Base-by-base conservation (phyloP, 2,113 vertebrate genomes). In the Empidonax traillii region DNA sequence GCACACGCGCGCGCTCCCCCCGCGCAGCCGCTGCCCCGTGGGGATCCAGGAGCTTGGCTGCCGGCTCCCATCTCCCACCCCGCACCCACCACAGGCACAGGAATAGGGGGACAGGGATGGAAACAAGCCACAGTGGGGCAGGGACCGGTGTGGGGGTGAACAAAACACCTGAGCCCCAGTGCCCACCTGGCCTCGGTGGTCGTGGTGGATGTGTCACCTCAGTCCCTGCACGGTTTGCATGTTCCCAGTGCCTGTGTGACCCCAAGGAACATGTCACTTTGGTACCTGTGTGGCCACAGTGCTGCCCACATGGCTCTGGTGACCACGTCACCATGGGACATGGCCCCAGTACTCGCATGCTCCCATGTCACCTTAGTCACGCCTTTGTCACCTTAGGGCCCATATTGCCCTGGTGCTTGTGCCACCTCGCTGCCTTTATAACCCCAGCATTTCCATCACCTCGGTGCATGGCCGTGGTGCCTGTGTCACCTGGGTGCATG, bases 161-260 rank as follows among this genome's bases (percentile, higher is more conserved):
- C 2, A 8, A 52, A 76, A 24, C 0, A 1, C 8, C 27, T 10
- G 37, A 49, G n/a, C 2, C 41, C 25, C 8, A 19, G 35, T n/a
- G 37, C 43, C 58, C 21, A 82, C 35, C 53, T 10, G 46, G 33
- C 9, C 10, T 17, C 1, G 3, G 25, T 12, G 41, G 31, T 46
- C 9, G 22, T 5, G 52, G 8, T 61, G 74, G 59, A 67, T 0
- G 2, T 35, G 75, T 12, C 80, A 30, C 30, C 63, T 10, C 6
- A 0, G 27, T 28, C 49, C 25, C 66, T 9, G 3, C 1, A 0
- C 20, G 8, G 33, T 39, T 22, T 18, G 27, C 0, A 6, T 11
- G 35, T 14, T 39, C 37, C 65, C 55, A 1, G 23, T 28, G 79
- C 21, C 27, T n/a, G 27, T 28, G 65, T 25, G 55, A 73, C 49